A percentile compares a stretch with the other conserved stretches of the same genome.
phyloP scores from a whole-genome alignment of 2,888 invertebrate species.

The Phoenoteleia sp. region DNA sequence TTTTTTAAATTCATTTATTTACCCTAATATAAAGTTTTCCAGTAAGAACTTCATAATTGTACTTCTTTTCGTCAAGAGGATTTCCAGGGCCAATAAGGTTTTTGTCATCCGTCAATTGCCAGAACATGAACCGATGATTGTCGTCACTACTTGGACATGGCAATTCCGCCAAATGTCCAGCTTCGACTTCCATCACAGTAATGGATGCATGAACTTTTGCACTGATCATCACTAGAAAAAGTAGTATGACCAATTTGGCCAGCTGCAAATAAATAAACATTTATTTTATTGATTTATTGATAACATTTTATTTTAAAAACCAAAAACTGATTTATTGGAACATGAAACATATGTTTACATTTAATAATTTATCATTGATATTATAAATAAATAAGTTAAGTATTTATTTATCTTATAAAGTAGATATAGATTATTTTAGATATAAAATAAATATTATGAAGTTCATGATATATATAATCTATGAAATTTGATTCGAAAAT shows the following conservation, averaged over 20 bases:
- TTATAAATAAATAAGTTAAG: no score
- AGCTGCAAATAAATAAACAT: conserved; percentile 73
- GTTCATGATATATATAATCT: no score
- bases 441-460: no score
- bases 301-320: no score
- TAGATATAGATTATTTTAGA: no score
- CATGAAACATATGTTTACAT: no score
- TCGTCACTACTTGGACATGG: conserved; percentile 90
- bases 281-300: no score
- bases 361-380: no score
- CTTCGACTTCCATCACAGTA: conserved; percentile 87
- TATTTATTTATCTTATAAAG: no score
- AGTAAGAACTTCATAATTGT: conserved; percentile 90
- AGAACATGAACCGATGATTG: conserved; percentile 90
- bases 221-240: conserved; percentile 75
- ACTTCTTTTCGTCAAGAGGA: conserved; percentile 89
- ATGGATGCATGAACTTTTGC: conserved; percentile 73
- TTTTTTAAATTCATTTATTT: no score
- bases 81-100: conserved; percentile 90
- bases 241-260: conserved; percentile 71
- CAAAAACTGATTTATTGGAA: no score
- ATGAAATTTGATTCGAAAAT: no score
- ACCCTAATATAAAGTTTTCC: conserved; percentile 90
- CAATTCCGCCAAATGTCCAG: conserved; percentile 89
- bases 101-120: conserved; percentile 88